phyloP scores from a whole-genome alignment of 64 coral and sea anemone species.

The Montipora efflorescens region DNA sequence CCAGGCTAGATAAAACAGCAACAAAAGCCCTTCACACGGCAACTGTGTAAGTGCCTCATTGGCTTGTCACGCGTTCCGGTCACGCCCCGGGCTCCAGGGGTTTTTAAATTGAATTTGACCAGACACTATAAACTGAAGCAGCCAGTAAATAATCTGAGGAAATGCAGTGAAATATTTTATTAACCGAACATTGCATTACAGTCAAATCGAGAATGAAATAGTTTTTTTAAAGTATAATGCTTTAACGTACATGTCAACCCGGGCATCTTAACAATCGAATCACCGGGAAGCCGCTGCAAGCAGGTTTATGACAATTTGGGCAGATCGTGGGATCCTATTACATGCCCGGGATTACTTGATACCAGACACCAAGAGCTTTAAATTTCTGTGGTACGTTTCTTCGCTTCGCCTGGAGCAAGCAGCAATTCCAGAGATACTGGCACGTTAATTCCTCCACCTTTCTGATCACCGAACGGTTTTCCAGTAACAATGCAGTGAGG shows the following conservation, averaged over 20 bases:
- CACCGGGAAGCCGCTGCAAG: background rate
- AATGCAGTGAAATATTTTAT: background rate
- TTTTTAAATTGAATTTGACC: background rate
- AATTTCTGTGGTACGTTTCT: conserved; percentile 10
- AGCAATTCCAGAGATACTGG: no score
- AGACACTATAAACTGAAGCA: conserved; percentile 2
- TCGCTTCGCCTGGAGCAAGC: background rate
- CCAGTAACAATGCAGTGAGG: conserved; percentile 3
- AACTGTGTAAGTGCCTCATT: background rate
- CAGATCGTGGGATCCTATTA: conserved; percentile 3
- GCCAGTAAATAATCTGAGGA: background rate
- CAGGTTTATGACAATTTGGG: background rate
- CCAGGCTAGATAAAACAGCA: no score
- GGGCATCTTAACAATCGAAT: background rate
- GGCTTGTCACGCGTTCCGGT: background rate
- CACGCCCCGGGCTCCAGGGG: background rate
- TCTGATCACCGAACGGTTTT: background rate
- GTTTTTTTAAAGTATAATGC: background rate
- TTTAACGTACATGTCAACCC: background rate
- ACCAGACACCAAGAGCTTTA: conserved; percentile 4
- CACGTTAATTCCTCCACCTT: no score
- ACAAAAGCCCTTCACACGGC: no score
- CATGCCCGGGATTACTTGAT: background rate
- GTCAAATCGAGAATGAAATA: background rate
- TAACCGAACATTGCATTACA: no score